Evolutionary conservation across 2,113 vertebrate species (phyloP).

Genomic region (Psettodes erumei): DNA sequence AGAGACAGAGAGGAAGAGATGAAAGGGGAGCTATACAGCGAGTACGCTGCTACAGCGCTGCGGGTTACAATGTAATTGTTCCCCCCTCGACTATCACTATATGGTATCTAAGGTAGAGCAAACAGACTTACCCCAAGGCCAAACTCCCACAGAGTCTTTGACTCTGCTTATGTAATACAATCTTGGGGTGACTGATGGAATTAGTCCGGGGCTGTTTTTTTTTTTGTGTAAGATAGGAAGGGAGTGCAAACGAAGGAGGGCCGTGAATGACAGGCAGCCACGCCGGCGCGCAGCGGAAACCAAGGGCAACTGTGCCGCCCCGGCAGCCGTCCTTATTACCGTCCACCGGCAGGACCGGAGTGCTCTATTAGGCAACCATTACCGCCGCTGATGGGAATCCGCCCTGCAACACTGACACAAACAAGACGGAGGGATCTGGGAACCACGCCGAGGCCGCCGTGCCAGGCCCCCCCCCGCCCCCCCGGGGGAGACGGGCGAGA

Average conservation of each 20-base stretch:
- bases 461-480: slow-evolving; percentile 53
- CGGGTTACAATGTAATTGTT: slow-evolving; percentile 78
- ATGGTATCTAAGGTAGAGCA: slow-evolving; percentile 70
- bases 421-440: slow-evolving; percentile 69
- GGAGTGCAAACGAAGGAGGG: slow-evolving; percentile 23
- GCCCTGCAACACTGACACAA: slow-evolving; percentile 65
- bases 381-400: slow-evolving; percentile 67
- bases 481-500: slow-evolving; percentile 61
- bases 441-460: slow-evolving; percentile 50
- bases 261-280: slow-evolving; percentile 39
- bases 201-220: slow-evolving; percentile 56
- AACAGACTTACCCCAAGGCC: slow-evolving; percentile 70
- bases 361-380: slow-evolving; percentile 67
- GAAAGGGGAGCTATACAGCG: slow-evolving; percentile 59
- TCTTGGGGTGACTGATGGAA: slow-evolving; percentile 71
- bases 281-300: slow-evolving; percentile 12
- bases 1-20: slow-evolving; percentile 68
- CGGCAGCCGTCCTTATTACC: slow-evolving; percentile 70
- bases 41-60: slow-evolving; percentile 62
- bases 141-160: slow-evolving; percentile 60
- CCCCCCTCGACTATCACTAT: slow-evolving; percentile 74
- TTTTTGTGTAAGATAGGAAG: slow-evolving; percentile 53
- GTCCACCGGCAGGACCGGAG: slow-evolving; percentile 61
- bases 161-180: slow-evolving; percentile 71
- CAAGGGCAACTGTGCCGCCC: slow-evolving; percentile 48